phyloP scores from a whole-genome alignment of 2,888 invertebrate species.

The Fragum fragum region DNA sequence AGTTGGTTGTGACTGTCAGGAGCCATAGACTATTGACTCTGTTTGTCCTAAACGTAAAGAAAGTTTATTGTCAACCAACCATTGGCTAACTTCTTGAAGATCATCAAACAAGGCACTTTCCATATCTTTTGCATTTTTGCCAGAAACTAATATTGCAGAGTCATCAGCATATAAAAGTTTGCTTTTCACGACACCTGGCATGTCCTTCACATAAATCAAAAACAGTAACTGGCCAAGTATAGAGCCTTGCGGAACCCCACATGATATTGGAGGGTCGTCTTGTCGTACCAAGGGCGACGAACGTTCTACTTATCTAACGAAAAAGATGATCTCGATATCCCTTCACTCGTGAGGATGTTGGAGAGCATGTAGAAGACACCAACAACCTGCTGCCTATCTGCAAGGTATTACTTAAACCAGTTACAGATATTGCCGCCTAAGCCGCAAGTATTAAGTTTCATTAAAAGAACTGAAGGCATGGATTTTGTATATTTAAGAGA shows the following conservation, averaged over 20 bases:
- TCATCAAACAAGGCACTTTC: not conserved
- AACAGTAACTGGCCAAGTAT: no score
- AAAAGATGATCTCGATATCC: no score
- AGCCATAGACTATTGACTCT: conserved; percentile 1
- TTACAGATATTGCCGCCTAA: not conserved
- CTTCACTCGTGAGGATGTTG: no score
- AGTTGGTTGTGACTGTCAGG: not conserved
- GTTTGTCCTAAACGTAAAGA: conserved; percentile 21
- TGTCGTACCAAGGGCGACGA: no score
- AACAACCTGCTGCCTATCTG: conserved; percentile 20
- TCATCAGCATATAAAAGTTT: conserved; percentile 20
- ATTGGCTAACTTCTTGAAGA: conserved; percentile 20
- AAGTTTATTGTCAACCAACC: conserved; percentile 16
- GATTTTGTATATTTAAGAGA: not conserved
- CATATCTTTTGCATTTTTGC: not conserved
- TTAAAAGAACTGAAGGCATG: not conserved
- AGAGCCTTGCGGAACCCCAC: conserved; percentile 29
- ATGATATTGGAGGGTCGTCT: no score
- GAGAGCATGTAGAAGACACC: not conserved
- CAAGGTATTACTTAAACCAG: not conserved
- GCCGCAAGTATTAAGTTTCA: conserved; percentile 4
- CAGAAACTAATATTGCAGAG: conserved; percentile 12
- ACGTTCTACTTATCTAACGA: no score
- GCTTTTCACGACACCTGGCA: conserved; percentile 17
- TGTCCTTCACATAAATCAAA: conserved; percentile 1